Conservation (phyloP, 2,888 invertebrate genomes). For the Polydrusus cervinus region DNA sequence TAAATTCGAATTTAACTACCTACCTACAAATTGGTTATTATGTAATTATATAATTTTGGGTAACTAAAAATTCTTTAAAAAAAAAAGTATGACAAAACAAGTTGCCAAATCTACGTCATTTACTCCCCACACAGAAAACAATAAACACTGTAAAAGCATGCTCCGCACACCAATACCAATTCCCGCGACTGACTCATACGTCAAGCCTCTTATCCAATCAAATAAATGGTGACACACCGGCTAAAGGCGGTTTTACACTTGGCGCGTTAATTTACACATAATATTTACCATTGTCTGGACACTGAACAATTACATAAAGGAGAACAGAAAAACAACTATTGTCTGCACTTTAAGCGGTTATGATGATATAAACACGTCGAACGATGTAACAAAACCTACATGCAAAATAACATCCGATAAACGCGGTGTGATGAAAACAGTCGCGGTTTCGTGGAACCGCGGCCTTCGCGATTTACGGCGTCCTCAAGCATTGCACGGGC, state of each 20-base stretch:
- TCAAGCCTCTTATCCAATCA: constrained; percentile 32
- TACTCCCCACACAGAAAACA: constrained; percentile 18
- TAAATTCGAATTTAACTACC: no score
- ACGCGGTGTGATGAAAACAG: no score
- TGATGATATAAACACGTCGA: constrained; percentile 20
- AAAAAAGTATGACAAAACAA: no score
- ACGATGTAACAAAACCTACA: constrained; percentile 16
- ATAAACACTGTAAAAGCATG: constrained; percentile 34
- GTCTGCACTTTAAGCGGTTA: constrained; percentile 4
- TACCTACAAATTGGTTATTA: no score
- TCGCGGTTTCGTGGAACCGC: constrained; percentile 14
- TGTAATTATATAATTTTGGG: no score
- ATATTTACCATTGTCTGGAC: constrained; percentile 29
- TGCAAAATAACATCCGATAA: constrained; percentile 5
- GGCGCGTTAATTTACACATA: not conserved
- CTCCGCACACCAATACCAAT: constrained; percentile 36
- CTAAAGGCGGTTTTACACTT: constrained; percentile 45
- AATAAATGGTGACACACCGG: constrained; percentile 4
- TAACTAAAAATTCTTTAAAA: no score
- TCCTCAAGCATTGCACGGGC: constrained; percentile 40
- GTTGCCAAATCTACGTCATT: constrained; percentile 12
- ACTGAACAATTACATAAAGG: constrained; percentile 24
- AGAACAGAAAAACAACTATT: not conserved
- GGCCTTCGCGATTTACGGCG: constrained; percentile 42
- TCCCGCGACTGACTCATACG: constrained; percentile 38